A percentile compares a stretch with the other conserved stretches of the same genome.
Conservation (phyloP, 2,888 invertebrate genomes). For the Taenaris catops region DNA sequence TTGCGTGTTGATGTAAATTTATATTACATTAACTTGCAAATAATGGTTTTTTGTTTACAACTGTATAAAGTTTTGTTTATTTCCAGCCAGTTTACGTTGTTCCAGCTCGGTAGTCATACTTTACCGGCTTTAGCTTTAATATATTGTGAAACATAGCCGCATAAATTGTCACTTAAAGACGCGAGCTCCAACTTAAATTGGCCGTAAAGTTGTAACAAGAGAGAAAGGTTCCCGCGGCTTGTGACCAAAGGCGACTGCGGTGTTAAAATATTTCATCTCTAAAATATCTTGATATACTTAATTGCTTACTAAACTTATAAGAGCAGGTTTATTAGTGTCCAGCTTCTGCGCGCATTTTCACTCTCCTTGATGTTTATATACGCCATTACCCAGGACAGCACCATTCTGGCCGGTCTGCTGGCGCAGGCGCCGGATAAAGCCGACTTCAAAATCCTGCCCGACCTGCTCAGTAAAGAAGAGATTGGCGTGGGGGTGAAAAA, state of each 20-base stretch:
- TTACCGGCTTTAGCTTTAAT: conserved; percentile 24
- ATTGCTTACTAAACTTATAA: too few species aligned
- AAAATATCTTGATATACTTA: too few species aligned
- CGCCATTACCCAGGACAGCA: too few species aligned
- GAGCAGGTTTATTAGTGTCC: too few species aligned
- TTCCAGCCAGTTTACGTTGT: conserved; percentile 10
- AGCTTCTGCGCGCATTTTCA: too few species aligned
- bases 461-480: too few species aligned
- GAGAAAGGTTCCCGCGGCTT: conserved; percentile 13
- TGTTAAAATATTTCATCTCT: too few species aligned
- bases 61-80: conserved; percentile 15
- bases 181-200: conserved; percentile 23
- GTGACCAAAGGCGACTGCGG: conserved; percentile 11
- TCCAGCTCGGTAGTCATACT: conserved; percentile 12
- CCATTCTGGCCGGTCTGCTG: too few species aligned
- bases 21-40: conserved; percentile 7
- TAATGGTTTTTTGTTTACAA: conserved; percentile 7
- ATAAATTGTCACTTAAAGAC: conserved; percentile 27
- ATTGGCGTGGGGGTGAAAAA: too few species aligned
- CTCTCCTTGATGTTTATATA: too few species aligned
- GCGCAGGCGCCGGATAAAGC: too few species aligned
- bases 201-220: conserved; percentile 21
- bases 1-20: conserved; percentile 3
- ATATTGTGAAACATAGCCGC: conserved; percentile 25
- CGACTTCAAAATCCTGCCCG: too few species aligned